A percentile compares a stretch with the other conserved stretches of the same genome.
These are phyloP conservation scores for Ophthalmolycus amberensis DNA, from an alignment of 2,113 vertebrate species.

Conservation along the genomic window DNA sequence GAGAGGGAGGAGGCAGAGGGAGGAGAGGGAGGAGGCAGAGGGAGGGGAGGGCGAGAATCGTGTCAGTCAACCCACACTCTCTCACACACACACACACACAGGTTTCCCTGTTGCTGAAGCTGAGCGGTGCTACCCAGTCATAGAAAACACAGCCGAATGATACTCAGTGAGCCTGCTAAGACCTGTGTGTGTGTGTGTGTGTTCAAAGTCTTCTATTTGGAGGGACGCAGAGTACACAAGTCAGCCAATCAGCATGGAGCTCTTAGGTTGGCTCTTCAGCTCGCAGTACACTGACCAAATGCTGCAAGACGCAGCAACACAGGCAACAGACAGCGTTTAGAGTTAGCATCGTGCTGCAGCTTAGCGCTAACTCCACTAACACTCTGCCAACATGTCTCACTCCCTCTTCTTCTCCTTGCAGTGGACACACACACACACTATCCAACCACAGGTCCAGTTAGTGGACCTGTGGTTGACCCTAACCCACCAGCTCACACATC, in stretches of 20 bases:
- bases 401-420: background rate
- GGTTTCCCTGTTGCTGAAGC: background rate
- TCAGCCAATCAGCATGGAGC: slow-evolving; percentile 37
- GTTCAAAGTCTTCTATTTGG: slow-evolving; percentile 29
- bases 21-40: slow-evolving; percentile 22
- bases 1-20: slow-evolving; percentile 10
- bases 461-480: too few species aligned
- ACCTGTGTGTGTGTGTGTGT: slow-evolving; percentile 3
- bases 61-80: slow-evolving; percentile 44
- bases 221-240: slow-evolving; percentile 52
- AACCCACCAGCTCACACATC: too few species aligned
- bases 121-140: background rate
- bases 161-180: background rate
- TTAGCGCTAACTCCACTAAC: background rate
- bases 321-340: slow-evolving; percentile 9
- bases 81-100: slow-evolving; percentile 1
- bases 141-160: slow-evolving; percentile 13
- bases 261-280: slow-evolving; percentile 32
- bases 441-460: background rate
- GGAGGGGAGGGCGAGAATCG: slow-evolving; percentile 57
- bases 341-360: background rate
- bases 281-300: slow-evolving; percentile 41
- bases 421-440: background rate
- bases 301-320: slow-evolving; percentile 48
- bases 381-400: background rate